Evolutionary conservation across 2,113 vertebrate genomes (phyloP).

Genomic region (Phalacrocorax pelagicus): DNA sequence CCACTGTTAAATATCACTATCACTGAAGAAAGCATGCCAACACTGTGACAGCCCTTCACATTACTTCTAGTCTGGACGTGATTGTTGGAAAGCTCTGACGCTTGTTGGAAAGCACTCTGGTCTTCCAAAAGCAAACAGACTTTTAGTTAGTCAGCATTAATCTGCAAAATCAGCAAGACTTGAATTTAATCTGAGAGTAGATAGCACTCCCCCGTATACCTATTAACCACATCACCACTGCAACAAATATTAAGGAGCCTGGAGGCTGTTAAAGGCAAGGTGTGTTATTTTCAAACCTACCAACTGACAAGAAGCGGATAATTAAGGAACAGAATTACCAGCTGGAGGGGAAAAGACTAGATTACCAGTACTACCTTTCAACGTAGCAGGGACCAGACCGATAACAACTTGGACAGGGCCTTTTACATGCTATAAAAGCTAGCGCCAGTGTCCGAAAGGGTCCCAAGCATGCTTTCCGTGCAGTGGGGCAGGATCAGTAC

Average conservation of each 20-base stretch:
- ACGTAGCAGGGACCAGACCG: background rate
- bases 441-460: fast-evolving
- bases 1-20: background rate
- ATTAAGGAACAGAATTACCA: background rate
- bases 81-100: background rate
- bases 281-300: background rate
- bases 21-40: background rate
- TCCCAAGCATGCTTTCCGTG: fast-evolving
- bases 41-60: background rate
- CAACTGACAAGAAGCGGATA: fast-evolving
- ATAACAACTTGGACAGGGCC: too few relatives aligned
- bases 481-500: fast-evolving
- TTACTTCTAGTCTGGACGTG: background rate
- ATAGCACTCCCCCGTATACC: background rate
- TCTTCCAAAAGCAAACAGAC: background rate
- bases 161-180: background rate
- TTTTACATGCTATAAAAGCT: fast-evolving
- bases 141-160: background rate
- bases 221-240: background rate
- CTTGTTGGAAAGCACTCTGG: background rate
- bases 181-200: background rate
- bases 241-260: background rate
- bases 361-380: background rate
- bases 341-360: background rate
- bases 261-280: background rate